Evolutionary conservation across 2,797 vertebrate genomes (phyloP), one percentile per base, ranked within the genome.

Genomic region (Arremon aurantiirostris): DNA sequence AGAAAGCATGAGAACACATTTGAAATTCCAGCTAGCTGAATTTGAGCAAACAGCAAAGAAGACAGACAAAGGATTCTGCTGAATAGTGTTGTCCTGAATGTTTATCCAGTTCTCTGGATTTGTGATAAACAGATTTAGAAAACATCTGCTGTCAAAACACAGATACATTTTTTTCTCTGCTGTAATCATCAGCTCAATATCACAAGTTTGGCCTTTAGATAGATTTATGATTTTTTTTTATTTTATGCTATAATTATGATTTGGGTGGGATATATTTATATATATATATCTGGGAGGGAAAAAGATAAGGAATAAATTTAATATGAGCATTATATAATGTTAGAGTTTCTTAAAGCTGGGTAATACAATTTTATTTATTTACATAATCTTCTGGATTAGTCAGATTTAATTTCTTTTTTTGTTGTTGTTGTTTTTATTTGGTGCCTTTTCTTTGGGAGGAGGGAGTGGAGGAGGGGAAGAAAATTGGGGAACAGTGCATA

Each of bases 361-460:
- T 64, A 63, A 52, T 56, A 7, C 0, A 77, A 44, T 60, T 42
- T 83, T 35, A 19, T 35, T 87, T 82, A 44, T 66, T 65, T 44
- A 8, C 4, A 4, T 71, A 23, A 52, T 56, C 3, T 68, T 68
- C 32, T 61, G 15, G 5, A 61, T 82, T 75, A 60, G 0, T 4
- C 46, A 78, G 18, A 55, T 30, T 59, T 23, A 7, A 23, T 55
- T 34, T 34, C 1, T 34, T 34, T 34, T 56, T 23, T 41, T 41
- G 41, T 34, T n/a, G 16, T 23, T n/a, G 4, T 5, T 49, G 21
- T 6, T 50, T 6, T 5, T 44, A 32, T 50, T 72, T 65, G 23
- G 0, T 2, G 9, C 2, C 4, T 69, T 30, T 53, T 23, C 14
- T 15, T 8, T 2, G 5, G 1, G 3, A 8, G 4, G 2, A 3